These are phyloP conservation scores for Mycetomoellerius zeteki DNA, from an alignment of 1,140 invertebrate genomes.

Conservation along the genomic window DNA sequence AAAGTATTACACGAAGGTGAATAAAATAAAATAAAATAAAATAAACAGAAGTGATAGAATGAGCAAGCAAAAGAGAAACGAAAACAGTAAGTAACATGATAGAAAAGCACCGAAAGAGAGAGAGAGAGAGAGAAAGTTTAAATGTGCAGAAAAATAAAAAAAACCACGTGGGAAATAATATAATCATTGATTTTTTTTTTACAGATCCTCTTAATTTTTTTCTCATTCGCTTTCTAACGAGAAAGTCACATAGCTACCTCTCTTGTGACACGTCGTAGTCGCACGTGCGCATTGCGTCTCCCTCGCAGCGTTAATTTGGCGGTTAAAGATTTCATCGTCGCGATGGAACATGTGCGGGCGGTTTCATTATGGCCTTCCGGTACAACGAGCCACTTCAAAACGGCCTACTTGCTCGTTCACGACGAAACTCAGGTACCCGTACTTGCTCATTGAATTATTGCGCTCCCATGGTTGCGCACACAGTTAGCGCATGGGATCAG, in stretches of 20 bases:
- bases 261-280: not conserved
- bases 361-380: constrained; percentile 62
- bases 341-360: constrained; percentile 28
- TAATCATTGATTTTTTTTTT: not conserved
- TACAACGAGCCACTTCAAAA: constrained; percentile 63
- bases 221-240: not conserved
- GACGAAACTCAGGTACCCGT: constrained; percentile 33
- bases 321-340: constrained; percentile 55
- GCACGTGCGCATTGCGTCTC: not conserved
- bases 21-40: no score
- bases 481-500: constrained; percentile 51
- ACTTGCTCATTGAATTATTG: constrained; percentile 63
- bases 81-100: no score
- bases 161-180: no score
- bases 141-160: no score
- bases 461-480: constrained; percentile 48
- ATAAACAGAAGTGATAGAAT: no score
- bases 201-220: not conserved
- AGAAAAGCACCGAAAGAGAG: no score
- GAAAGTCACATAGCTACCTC: not conserved
- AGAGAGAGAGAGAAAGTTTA: no score
- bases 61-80: no score
- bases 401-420: constrained; percentile 56
- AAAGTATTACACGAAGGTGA: no score
- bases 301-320: constrained; percentile 49